Evolutionary conservation across 2,113 vertebrate species (phyloP), one percentile per base, ranked within the genome.

Genomic region (Notiomystis cincta): DNA sequence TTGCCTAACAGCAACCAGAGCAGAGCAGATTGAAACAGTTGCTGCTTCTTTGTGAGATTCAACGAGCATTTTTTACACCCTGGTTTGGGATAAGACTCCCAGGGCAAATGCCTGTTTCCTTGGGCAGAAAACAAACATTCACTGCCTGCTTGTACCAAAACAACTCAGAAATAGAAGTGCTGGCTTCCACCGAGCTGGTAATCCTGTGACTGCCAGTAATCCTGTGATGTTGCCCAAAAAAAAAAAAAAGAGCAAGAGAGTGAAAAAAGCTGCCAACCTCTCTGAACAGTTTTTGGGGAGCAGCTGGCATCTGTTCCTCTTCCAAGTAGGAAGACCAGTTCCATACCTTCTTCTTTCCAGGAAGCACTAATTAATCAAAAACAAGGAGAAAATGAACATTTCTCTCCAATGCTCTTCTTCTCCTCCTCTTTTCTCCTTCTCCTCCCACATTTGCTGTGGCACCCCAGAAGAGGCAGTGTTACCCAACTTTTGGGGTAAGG

Each of bases 321-420:
- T 99, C 99, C 67, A 99, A 96, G 96, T 99, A 99, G 45, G 98
- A 97, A 35, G 98, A 95, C 99, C 99, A 99, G 96, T 98, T 99
- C 99, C 99, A 99, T 6, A 97, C 94, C 27, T 98, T 98, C 94
- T 98, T 99, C 96, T 98, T 99, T 92, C 87, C 97, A 96, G 97
- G 90, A 61, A 97, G 89, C 62, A 97, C 98, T 60, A 97, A 71
- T 83, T 54, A 90, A 95, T 57, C 76, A 96, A 90, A 97, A 77
- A 87, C 54, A 96, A 91, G n/a, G 61, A 78, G 58, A 64, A 86
- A 95, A 91, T 94, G 9, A 96, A 53, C 0, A 1, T 61, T 92
- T 89, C 50, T 44, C 47, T 72, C n/a, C 2, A 17, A 12, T 4
- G 27, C 51, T 92, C 62, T 79, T 28, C 90, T 66, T 37, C 50